Percentiles rank a stretch among this genome's conserved stretches.
Evolutionary conservation across 2,888 invertebrate species (phyloP).

Genomic region (Phoronis australis): DNA sequence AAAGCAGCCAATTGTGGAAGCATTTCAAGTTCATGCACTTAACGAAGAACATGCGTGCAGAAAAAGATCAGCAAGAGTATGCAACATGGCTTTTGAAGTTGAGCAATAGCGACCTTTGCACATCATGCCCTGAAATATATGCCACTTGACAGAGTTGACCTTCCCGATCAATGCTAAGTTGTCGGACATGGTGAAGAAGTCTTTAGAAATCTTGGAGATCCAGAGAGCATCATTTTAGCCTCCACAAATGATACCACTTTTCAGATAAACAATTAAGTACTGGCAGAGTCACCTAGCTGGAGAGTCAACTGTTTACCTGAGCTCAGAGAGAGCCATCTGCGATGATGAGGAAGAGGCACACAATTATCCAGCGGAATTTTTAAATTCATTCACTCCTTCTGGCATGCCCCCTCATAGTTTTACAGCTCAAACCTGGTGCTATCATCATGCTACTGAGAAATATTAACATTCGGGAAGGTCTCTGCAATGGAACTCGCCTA

Average conservation of each 20-base stretch:
- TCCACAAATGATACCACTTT: conserved; percentile 14
- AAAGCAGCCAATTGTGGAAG: conserved; percentile 12
- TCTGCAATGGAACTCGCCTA: conserved; percentile 17
- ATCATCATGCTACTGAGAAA: conserved; percentile 15
- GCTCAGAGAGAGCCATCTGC: conserved; percentile 1
- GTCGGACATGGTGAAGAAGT: too few species aligned
- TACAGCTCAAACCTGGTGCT: conserved; percentile 10
- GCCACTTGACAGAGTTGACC: too few species aligned
- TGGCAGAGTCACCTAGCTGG: conserved; percentile 8
- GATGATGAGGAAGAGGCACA: conserved; percentile 7
- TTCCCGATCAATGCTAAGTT: too few species aligned
- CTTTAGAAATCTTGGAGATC: too few species aligned
- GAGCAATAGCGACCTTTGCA: too few species aligned
- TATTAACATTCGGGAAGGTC: conserved; percentile 9
- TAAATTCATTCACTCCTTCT: conserved; percentile 13
- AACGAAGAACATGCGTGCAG: conserved; percentile 13
- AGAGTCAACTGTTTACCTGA: not conserved
- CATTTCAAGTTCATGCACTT: conserved; percentile 5
- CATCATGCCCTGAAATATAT: too few species aligned
- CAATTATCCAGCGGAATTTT: conserved; percentile 14
- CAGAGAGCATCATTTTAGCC: conserved; percentile 20
- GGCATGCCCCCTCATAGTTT: conserved; percentile 13
- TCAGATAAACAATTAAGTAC: conserved; percentile 9
- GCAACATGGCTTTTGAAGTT: too few species aligned
- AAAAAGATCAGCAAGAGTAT: conserved; percentile 2